Evolutionary conservation across 2,797 vertebrate genomes (phyloP), one percentile per base, ranked within the genome.

Genomic region (Paguma larvata): DNA sequence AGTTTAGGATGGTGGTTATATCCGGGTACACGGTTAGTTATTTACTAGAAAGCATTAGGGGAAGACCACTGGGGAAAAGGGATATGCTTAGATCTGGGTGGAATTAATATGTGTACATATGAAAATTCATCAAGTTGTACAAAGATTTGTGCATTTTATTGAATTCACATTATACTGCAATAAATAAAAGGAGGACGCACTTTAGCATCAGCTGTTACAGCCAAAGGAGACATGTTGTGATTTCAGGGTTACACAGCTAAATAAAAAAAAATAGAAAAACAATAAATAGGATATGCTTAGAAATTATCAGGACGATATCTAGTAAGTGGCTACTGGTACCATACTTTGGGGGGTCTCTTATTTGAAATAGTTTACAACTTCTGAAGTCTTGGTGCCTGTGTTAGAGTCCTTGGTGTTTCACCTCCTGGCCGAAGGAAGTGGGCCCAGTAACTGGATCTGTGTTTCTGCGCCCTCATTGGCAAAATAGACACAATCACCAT

Each of bases 61-160:
- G 34, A 30, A 92, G 90, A 77, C 13, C 67, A 16, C n/a, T 91
- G 7, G 0, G 27, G 38, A 44, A 63, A 85, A 89, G 21, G 6
- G 30, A n/a, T 18, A 73, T 53, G 16, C 75, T 13, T 68, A 85
- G n/a, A 51, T 56, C 34, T 46, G 21, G n/a, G 32, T 92, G 30
- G 32, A 78, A 41, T 34, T 86, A 56, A 77, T 34, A 1, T 56
- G 32, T 30, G 51, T 62, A 6, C 1, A 19, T 25, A 51, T 18
- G 41, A 88, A 67, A 67, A 56, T 77, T 62, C 27, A 84, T 78
- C 25, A 80, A n/a, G 46, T 3, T 38, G 12, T 21, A 68, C n/a
- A n/a, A 46, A 83, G 34, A 88, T 87, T 46, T 91, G 65, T 75
- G 21, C 51, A 53, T 63, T 90, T 72, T 72, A 67, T 56, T 96